A percentile compares a stretch with the other conserved stretches of the same genome.
Conservation (phyloP, 2,888 invertebrate species). For the Nymphalis urticae region DNA sequence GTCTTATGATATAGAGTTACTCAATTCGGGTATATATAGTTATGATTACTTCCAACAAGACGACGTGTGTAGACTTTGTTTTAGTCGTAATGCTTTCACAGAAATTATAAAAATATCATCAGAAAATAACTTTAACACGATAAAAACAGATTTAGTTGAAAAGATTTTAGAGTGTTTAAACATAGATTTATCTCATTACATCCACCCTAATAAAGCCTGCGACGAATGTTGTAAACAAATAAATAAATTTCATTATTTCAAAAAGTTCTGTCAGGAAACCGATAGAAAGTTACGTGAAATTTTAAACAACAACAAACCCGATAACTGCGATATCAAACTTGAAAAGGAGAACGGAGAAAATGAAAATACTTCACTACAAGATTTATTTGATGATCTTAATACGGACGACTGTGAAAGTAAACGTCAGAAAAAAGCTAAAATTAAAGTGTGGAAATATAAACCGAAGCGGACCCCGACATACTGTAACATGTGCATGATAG, state of each 20-base stretch:
- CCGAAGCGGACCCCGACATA: constrained; percentile 52
- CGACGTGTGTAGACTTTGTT: constrained; percentile 67
- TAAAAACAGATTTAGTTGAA: constrained; percentile 45
- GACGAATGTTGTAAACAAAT: constrained; percentile 54
- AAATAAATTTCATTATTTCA: constrained; percentile 60
- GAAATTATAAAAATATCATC: constrained; percentile 41
- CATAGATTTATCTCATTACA: constrained; percentile 50
- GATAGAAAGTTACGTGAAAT: constrained; percentile 55
- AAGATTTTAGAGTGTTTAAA: constrained; percentile 60
- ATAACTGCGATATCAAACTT: constrained; percentile 32
- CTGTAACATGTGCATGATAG: constrained; percentile 61
- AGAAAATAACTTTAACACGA: constrained; percentile 21
- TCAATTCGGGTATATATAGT: constrained; percentile 48
- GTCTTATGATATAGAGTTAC: constrained; percentile 12
- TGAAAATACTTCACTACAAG: constrained; percentile 4
- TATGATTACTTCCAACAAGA: constrained; percentile 63
- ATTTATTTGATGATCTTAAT: constrained; percentile 38
- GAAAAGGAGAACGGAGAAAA: constrained; percentile 33
- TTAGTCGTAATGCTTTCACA: constrained; percentile 53
- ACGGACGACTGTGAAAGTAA: constrained; percentile 36
- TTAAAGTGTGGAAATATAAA: constrained; percentile 46
- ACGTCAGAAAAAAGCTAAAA: constrained; percentile 35
- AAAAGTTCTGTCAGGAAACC: constrained; percentile 56
- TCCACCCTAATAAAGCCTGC: constrained; percentile 58
- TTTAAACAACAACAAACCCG: constrained; percentile 22